These are phyloP conservation scores for Ceratina calcarata DNA, from an alignment of 1,140 invertebrate genomes.

Conservation along the genomic window DNA sequence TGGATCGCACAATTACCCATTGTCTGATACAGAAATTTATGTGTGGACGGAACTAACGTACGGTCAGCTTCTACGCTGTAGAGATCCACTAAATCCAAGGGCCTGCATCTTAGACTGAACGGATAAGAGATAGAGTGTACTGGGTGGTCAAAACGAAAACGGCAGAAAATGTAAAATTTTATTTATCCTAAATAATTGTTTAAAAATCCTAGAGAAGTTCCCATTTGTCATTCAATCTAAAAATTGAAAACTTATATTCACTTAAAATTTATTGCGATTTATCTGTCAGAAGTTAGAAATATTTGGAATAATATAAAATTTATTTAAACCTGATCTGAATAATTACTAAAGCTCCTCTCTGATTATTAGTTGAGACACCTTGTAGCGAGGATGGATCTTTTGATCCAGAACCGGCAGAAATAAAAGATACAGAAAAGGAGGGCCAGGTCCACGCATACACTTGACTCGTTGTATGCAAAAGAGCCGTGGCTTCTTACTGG, in stretches of 20 bases:
- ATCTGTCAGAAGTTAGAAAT: too few relatives aligned
- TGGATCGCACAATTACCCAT: constrained; percentile 80
- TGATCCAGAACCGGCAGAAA: constrained; percentile 70
- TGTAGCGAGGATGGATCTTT: too few relatives aligned
- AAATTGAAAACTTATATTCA: too few relatives aligned
- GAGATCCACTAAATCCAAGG: constrained; percentile 75
- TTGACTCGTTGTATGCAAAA: constrained; percentile 31
- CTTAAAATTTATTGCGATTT: too few relatives aligned
- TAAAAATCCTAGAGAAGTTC: too few relatives aligned
- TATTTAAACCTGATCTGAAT: too few relatives aligned
- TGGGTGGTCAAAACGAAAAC: neutral
- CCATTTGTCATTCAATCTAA: too few relatives aligned
- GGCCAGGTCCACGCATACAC: constrained; percentile 43
- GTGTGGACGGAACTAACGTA: constrained; percentile 77
- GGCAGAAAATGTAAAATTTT: too few relatives aligned
- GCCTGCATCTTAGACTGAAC: constrained; percentile 74
- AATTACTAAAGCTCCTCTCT: too few relatives aligned
- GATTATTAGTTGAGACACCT: too few relatives aligned
- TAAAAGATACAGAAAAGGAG: neutral
- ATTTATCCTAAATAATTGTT: too few relatives aligned
- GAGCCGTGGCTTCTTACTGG: neutral
- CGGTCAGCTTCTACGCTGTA: constrained; percentile 55
- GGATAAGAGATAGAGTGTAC: constrained; percentile 73
- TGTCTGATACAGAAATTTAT: constrained; percentile 81
- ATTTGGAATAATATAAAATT: too few relatives aligned